phyloP scores from a whole-genome alignment of 2,113 vertebrate genomes.

The Embiotoca jacksoni region DNA sequence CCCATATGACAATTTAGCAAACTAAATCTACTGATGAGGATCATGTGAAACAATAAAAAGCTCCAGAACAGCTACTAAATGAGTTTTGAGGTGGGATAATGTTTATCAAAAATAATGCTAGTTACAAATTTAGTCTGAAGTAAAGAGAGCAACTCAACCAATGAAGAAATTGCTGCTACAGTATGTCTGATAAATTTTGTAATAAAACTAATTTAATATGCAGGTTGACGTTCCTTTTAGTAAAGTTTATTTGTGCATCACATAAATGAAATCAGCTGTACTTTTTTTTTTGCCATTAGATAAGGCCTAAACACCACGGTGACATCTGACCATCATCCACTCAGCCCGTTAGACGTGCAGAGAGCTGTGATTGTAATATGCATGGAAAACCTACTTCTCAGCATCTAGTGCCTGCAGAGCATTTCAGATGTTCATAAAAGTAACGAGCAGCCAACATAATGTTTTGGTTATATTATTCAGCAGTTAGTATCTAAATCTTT shows the following conservation, averaged over 20 bases:
- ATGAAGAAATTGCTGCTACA: too few species aligned
- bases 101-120: background rate
- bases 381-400: background rate
- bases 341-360: too few species aligned
- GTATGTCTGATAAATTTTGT: too few species aligned
- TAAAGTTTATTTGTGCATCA: background rate
- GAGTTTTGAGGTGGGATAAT: background rate
- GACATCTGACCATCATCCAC: background rate
- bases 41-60: background rate
- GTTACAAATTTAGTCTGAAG: background rate
- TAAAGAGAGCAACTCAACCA: too few species aligned
- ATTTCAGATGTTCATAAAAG: background rate
- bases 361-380: background rate
- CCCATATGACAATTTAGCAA: background rate
- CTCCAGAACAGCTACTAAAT: background rate
- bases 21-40: background rate
- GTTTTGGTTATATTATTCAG: too few species aligned
- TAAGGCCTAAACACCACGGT: too few species aligned
- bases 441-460: too few species aligned
- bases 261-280: background rate
- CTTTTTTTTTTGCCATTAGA: too few species aligned
- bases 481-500: background rate
- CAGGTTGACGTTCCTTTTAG: too few species aligned
- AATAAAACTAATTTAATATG: too few species aligned
- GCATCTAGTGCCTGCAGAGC: background rate